Evolutionary conservation across 2,797 vertebrate species (phyloP).

Genomic region (Emydoidea blandingii): DNA sequence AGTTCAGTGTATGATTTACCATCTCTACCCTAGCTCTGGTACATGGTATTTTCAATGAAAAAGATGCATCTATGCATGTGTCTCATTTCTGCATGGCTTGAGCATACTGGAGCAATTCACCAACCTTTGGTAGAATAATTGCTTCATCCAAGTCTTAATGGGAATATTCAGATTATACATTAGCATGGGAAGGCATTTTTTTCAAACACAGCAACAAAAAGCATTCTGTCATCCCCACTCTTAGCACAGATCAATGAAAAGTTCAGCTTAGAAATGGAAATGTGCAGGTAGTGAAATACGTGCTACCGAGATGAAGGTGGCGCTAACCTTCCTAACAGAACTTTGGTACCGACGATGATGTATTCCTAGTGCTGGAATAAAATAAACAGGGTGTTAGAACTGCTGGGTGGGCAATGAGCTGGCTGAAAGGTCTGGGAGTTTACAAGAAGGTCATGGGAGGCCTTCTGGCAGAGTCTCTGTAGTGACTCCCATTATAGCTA

Average conservation of each 20-base stretch:
- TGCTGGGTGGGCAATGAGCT: not conserved
- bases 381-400: not conserved
- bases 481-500: not conserved
- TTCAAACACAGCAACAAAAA: not conserved
- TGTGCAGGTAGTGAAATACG: not conserved
- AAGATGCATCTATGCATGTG: not conserved
- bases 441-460: not conserved
- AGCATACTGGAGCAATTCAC: not conserved
- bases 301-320: not conserved
- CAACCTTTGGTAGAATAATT: not conserved
- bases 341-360: not conserved
- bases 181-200: not conserved
- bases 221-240: not conserved
- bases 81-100: not conserved
- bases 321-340: not conserved
- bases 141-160: not conserved
- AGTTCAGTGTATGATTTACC: not conserved
- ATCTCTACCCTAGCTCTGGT: not conserved
- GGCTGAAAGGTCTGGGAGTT: not conserved
- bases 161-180: not conserved
- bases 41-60: not conserved
- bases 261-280: constrained; percentile 18
- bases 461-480: not conserved
- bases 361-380: not conserved
- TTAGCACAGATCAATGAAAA: not conserved